Evolutionary conservation across 2,888 invertebrate species (phyloP), one percentile per base, ranked within the genome.

Genomic region (Cantharis flavilabris): DNA sequence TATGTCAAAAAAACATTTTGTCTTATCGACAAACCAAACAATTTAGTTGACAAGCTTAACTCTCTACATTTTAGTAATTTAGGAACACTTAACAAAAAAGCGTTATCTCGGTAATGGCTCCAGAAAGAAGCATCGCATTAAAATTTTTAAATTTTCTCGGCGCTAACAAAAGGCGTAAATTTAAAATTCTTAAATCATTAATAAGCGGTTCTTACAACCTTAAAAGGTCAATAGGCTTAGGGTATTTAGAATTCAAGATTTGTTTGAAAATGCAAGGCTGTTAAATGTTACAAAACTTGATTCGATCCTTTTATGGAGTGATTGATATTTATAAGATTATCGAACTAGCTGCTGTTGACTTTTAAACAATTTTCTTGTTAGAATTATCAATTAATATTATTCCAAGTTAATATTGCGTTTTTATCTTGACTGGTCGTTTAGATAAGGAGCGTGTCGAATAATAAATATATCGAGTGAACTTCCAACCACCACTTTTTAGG

Each of bases 1-100:
- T 70, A 75, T 33, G 75, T 75, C 75, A 65, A 71, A 71, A 49
- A 71, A 70, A 74, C 63, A 30, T 70, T 64, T 23, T 71, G 67
- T 65, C 71, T 67, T 75, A 71, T 75, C 75, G 65, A 64, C 71
- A 16, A 28, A 49, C 18, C 71, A 11, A 64, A 75, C 75, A 75
- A 75, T 75, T 28, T 18, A 16, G n/a, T 65, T 65, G 65, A 65
- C 65, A 65, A 65, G 18, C 18, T 23, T 23, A 65, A 33, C 33
- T 33, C 13, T 33, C 33, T 33, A 65, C 65, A 65, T 65, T 65
- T 65, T 23, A 65, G 16, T 23, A 65, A 65, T 13, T 13, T 23
- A 65, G 65, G n/a, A 23, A 65, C 65, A 65, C 20, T 65, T 65
- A 65, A 65, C 65, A 65, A 65, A 65, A 65, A 65, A 20, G 23